Evolutionary conservation across 2,888 invertebrate species (phyloP), one percentile per base, ranked within the genome.

Genomic region (Drosophila mimica): DNA sequence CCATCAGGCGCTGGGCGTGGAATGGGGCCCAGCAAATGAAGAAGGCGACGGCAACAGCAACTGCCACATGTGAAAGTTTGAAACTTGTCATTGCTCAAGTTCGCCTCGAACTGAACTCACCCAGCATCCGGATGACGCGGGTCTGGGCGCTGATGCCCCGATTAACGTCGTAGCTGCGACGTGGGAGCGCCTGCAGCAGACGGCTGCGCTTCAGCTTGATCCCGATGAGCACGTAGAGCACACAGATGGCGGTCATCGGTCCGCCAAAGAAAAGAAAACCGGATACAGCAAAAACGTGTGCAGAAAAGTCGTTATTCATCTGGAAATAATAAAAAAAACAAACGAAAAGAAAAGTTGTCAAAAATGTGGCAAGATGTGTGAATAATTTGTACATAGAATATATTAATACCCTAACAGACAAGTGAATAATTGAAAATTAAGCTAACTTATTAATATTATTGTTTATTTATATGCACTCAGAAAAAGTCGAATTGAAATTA

Each of bases 1-100:
- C 97, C 91, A 98, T 94, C 49, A 98, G 94, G 64, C 98, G 94
- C 92, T 98, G 98, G 4, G 97, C 96, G 93, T 98, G 98, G 93
- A 98, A 98, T 0, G 98, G 98, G 4, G 97, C 97, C 97, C 97
- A 97, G 92, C 97, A 98, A 70, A 97, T 95, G 93, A 97, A 96
- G 92, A 95, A 95, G 3, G 97, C 97, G 89, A 97, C 96, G 67
- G 97, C 97, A 70, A 98, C 96, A 60, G 97, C 97, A 92, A 98
- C 98, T 95, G 95, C 80, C 34, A 93, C n/a, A 31, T 17, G 49
- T 3, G n/a, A 40, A 57, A 48, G 36, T 53, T 38, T 20, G 15
- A 43, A 52, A 38, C 36, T n/a, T 61, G 61, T 56, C 62, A 52
- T 4, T 8, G 17, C 7, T n/a, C 11, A 13, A 40, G 28, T 28